Percentiles rank a stretch among this genome's conserved stretches.
phyloP scores from a whole-genome alignment of 2,113 vertebrate genomes.

The Nothocercus nigrocapillus region DNA sequence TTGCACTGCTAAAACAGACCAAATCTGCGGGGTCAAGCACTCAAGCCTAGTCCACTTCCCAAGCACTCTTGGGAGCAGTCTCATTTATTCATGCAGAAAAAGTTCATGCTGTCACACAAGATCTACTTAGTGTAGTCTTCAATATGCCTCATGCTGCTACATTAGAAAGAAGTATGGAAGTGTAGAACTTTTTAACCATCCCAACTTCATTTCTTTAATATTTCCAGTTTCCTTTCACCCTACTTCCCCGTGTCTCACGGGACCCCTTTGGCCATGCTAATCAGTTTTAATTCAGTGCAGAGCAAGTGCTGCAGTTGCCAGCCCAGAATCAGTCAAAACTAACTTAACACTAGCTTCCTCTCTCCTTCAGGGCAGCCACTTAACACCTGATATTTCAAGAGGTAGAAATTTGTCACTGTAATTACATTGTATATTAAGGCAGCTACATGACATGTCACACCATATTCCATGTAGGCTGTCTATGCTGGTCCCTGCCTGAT shows the following conservation, averaged over 20 bases:
- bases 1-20: not conserved
- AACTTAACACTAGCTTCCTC: not conserved
- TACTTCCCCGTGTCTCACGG: constrained; percentile 32
- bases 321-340: not conserved
- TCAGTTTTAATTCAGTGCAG: constrained; percentile 24
- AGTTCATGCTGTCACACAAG: constrained; percentile 1
- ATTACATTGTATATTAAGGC: not conserved
- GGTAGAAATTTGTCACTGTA: constrained; percentile 34
- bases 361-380: constrained; percentile 15
- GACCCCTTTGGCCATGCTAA: not conserved
- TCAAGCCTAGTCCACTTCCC: not conserved
- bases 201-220: constrained; percentile 50
- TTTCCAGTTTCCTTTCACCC: constrained; percentile 53
- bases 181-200: constrained; percentile 60
- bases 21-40: not conserved
- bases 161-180: constrained; percentile 37
- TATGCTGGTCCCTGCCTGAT: not conserved
- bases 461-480: not conserved
- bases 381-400: constrained; percentile 38
- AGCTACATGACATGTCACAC: not conserved
- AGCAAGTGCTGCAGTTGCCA: not conserved
- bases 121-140: not conserved
- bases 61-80: not conserved
- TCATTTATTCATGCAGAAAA: constrained; percentile 39
- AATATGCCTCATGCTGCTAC: not conserved